Percentiles rank a stretch among this genome's conserved stretches.
Conservation (phyloP, 2,797 vertebrate species). For the Morelia viridis region DNA sequence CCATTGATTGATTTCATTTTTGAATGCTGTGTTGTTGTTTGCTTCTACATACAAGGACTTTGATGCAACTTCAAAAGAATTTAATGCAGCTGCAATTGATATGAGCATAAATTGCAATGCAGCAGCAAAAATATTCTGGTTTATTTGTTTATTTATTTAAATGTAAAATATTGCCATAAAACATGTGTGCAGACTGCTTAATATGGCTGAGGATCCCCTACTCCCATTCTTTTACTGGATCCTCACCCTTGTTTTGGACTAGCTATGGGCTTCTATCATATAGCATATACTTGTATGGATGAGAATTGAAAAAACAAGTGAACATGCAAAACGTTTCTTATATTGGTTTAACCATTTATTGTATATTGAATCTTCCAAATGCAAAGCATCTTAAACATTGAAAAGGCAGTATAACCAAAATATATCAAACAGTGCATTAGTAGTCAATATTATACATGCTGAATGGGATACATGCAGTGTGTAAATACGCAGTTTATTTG, state of each 20-base stretch:
- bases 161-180: neutral
- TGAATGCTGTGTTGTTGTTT: neutral
- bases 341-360: slow-evolving; percentile 52
- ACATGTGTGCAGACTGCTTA: neutral
- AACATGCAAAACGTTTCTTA: slow-evolving; percentile 44
- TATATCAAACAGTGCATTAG: neutral
- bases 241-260: neutral
- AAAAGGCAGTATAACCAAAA: slow-evolving; percentile 11
- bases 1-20: neutral
- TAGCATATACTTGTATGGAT: slow-evolving; percentile 9
- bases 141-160: neutral
- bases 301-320: neutral
- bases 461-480: slow-evolving; percentile 21
- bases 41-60: neutral
- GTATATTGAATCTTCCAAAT: slow-evolving; percentile 38
- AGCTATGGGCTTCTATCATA: neutral
- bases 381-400: slow-evolving; percentile 51
- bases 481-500: slow-evolving; percentile 10
- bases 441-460: neutral
- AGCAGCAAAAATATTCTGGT: neutral
- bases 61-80: neutral
- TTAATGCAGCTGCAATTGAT: neutral
- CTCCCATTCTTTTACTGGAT: neutral
- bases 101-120: neutral
- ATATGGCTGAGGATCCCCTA: neutral